Evolutionary conservation across 2,888 invertebrate species (phyloP), one percentile per base, ranked within the genome.

Genomic region (Ichneumoninae sp.): DNA sequence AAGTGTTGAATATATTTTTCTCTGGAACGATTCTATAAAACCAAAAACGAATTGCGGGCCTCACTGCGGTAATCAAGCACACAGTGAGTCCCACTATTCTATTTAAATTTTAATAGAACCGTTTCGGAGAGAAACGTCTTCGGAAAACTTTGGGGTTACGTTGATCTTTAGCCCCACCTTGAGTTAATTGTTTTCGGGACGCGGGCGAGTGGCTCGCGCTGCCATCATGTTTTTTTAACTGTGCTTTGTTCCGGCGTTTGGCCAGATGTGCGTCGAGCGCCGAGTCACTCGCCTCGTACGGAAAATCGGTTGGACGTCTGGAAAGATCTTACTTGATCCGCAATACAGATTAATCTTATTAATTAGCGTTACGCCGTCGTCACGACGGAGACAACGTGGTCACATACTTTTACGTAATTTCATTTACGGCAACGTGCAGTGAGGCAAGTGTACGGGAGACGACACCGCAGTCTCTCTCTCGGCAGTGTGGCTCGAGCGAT

Each of bases 371-470:
- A 19, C 30, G 44, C 74, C 36, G 81, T 78, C 81, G 78, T 40
- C 50, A 82, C 50, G 26, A 74, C 50, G n/a, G 54, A 78, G n/a
- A 70, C 54, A 75, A 54, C 26, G 73, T 52, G 68, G 47, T 78
- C 54, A 33, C 7, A 52, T 78, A 65, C 22, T 71, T 47, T 82
- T 82, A 79, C 75, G 85, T 85, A 79, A 82, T 77, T 77, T 65
- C 33, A 16, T 77, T 74, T 70, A 66, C 66, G 19, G 66, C n/a
- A 33, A 63, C n/a, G 30, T 30, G 50, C 57, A 73, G 54, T 66
- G 66, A 57, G 57, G 10, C 26, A 13, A 16, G 6, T 26, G 63
- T 63, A 44, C 63, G 74, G 47, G 50, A 30, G 50, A 75, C 36
- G n/a, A 75, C 22, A 26, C 44, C 44, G 47, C 63, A 40, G 74